Percentiles rank a stretch among this genome's conserved stretches.
Conservation (phyloP, 2,888 invertebrate genomes). For the Stenoptilia bipunctidactyla region DNA sequence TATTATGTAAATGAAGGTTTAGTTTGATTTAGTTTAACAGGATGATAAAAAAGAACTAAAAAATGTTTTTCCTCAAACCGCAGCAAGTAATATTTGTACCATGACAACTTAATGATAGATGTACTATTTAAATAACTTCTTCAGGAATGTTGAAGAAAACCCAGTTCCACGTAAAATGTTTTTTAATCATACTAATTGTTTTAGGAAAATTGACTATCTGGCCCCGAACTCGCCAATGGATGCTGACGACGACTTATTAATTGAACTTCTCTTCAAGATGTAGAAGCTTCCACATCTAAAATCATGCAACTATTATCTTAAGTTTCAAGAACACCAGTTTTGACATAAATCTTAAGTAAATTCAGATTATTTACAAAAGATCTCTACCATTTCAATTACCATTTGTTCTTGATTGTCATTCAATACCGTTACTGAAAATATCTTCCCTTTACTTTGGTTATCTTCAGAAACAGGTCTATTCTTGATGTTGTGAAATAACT, state of each 20-base stretch:
- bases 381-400: not conserved
- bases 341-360: no score
- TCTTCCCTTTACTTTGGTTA: constrained; percentile 2
- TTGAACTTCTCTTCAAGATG: constrained; percentile 61
- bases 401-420: not conserved
- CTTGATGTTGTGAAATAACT: constrained; percentile 47
- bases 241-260: constrained; percentile 58
- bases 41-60: no score
- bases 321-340: not conserved
- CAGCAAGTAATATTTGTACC: no score
- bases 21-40: no score
- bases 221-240: constrained; percentile 63
- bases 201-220: constrained; percentile 57
- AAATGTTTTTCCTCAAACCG: no score
- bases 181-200: no score
- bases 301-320: not conserved
- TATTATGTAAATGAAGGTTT: no score
- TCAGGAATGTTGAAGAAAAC: no score
- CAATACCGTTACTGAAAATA: not conserved
- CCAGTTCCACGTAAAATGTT: no score
- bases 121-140: no score
- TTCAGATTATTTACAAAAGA: no score
- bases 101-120: no score
- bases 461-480: constrained; percentile 35
- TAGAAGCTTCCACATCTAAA: constrained; percentile 15